These are phyloP conservation scores for Dascillus cervinus DNA, from an alignment of 2,888 invertebrate genomes.

Conservation along the genomic window DNA sequence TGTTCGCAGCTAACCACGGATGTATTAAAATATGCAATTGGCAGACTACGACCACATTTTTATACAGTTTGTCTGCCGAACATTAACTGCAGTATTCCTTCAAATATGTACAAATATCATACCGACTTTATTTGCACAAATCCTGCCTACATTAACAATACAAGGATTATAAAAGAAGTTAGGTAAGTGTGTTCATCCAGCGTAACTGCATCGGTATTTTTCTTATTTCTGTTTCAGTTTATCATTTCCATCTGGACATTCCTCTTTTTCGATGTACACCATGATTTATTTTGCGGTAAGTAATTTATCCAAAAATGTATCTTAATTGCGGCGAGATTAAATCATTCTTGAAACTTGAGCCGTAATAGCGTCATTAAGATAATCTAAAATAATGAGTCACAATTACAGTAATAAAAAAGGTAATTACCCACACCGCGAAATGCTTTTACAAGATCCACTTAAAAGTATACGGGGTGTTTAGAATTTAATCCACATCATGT, in stretches of 20 bases:
- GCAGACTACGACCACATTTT: conserved; percentile 91
- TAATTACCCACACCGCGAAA: too few relatives aligned
- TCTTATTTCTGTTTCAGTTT: conserved; percentile 45
- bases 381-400: too few relatives aligned
- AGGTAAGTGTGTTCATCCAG: conserved; percentile 37
- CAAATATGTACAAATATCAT: conserved; percentile 59
- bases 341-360: too few relatives aligned
- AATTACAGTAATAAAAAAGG: too few relatives aligned
- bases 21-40: conserved; percentile 88
- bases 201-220: not conserved
- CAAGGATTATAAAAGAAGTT: conserved; percentile 63
- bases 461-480: too few relatives aligned
- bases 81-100: conserved; percentile 52
- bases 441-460: too few relatives aligned
- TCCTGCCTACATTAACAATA: too few relatives aligned
- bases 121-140: conserved; percentile 62
- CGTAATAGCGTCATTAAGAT: too few relatives aligned
- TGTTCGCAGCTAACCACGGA: conserved; percentile 84
- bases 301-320: too few relatives aligned
- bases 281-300: conserved; percentile 82
- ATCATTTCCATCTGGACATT: conserved; percentile 89
- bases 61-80: conserved; percentile 78
- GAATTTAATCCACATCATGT: too few relatives aligned
- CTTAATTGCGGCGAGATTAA: too few relatives aligned
- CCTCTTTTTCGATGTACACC: conserved; percentile 80